A percentile compares a stretch with the other conserved stretches of the same genome.
Conservation (phyloP, 2,113 vertebrate species). For the Phasianus colchicus region DNA sequence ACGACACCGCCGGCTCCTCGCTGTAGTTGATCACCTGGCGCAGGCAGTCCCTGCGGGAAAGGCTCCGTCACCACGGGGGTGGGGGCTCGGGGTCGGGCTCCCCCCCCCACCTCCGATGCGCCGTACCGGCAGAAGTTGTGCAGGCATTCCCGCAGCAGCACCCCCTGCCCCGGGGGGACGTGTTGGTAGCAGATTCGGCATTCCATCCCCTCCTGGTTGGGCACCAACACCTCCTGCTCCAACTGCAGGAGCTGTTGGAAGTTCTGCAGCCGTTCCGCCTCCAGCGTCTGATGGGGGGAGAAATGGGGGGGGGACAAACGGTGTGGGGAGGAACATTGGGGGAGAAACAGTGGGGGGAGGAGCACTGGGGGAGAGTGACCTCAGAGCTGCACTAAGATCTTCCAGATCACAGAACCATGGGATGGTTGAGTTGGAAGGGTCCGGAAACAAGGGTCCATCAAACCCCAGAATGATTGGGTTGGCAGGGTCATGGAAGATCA, state of each 20-base stretch:
- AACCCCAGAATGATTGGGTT: too few relatives aligned
- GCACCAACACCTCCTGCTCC: constrained; percentile 84
- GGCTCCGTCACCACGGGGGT: rapidly evolving
- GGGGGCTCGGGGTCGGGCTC: too few relatives aligned
- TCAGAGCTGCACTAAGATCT: too few relatives aligned
- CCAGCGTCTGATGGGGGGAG: constrained; percentile 36
- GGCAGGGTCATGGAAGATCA: too few relatives aligned
- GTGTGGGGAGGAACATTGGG: too few relatives aligned
- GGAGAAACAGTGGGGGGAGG: too few relatives aligned
- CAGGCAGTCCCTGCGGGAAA: constrained; percentile 80
- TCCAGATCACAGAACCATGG: too few relatives aligned
- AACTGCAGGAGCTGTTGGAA: constrained; percentile 81
- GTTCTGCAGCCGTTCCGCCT: constrained; percentile 82
- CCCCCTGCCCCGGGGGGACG: constrained; percentile 79
- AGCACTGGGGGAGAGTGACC: too few relatives aligned
- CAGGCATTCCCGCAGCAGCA: constrained; percentile 87
- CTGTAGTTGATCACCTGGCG: constrained; percentile 85
- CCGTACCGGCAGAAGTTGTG: constrained; percentile 86
- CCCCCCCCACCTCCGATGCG: not conserved
- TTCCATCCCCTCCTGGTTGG: constrained; percentile 82
- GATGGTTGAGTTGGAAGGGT: too few relatives aligned
- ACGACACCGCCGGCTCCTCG: constrained; percentile 84
- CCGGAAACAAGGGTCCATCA: too few relatives aligned
- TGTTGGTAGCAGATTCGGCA: constrained; percentile 85
- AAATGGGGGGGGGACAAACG: too few relatives aligned